A percentile compares a stretch with the other conserved stretches of the same genome.
phyloP scores from a whole-genome alignment of 2,113 vertebrate genomes.

The Pleuronectes platessa region DNA sequence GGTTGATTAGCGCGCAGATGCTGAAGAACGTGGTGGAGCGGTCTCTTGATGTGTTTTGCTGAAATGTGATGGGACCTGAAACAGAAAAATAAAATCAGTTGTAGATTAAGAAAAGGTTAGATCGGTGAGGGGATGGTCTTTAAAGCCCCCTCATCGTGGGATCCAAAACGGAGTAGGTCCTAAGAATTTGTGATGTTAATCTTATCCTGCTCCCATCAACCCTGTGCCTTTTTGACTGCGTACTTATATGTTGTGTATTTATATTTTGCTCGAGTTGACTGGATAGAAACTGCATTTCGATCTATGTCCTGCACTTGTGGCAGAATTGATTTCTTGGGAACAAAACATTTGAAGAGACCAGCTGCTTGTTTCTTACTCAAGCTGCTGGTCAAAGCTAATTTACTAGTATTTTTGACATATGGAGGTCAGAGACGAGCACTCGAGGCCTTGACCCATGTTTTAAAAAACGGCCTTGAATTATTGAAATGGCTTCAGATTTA shows the following conservation, averaged over 20 bases:
- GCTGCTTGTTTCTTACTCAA: too few species aligned
- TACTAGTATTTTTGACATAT: constrained; percentile 15
- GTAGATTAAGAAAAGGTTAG: neutral
- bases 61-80: constrained; percentile 11
- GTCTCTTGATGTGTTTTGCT: constrained; percentile 26
- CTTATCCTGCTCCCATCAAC: too few species aligned
- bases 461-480: constrained; percentile 34
- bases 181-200: too few species aligned
- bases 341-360: constrained; percentile 5
- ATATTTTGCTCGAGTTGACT: too few species aligned
- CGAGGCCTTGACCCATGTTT: constrained; percentile 27
- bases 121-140: constrained; percentile 25
- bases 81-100: constrained; percentile 8
- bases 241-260: too few species aligned
- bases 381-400: constrained; percentile 16
- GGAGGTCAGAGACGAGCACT: constrained; percentile 27
- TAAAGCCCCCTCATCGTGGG: constrained; percentile 21
- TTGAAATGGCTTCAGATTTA: constrained; percentile 46
- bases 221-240: too few species aligned
- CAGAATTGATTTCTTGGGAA: neutral
- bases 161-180: constrained; percentile 11
- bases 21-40: constrained; percentile 30
- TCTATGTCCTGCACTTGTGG: too few species aligned
- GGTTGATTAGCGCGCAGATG: constrained; percentile 58
- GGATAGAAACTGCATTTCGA: too few species aligned